Evolutionary conservation across 2,888 invertebrate genomes (phyloP).

Genomic region (Limnephilus rhombicus): DNA sequence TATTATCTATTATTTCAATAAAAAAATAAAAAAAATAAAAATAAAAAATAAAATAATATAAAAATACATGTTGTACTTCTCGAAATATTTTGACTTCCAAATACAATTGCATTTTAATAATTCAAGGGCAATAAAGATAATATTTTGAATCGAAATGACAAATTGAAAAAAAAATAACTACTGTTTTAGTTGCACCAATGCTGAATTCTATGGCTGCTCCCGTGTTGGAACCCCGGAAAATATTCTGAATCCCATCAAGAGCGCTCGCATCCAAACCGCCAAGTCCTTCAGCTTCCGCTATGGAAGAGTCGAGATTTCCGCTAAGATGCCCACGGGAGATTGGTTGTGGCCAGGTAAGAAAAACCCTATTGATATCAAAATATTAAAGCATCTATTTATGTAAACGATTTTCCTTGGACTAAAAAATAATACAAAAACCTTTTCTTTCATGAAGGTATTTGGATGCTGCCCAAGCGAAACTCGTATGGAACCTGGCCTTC

Average conservation of each 20-base stretch:
- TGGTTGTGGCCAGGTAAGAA: conserved; percentile 77
- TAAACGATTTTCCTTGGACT: too few species aligned
- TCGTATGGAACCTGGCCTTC: conserved; percentile 83
- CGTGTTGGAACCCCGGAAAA: conserved; percentile 76
- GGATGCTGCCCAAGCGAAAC: conserved; percentile 82
- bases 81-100: too few species aligned
- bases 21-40: too few species aligned
- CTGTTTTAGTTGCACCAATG: conserved; percentile 77
- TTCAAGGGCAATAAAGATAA: too few species aligned
- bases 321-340: conserved; percentile 84
- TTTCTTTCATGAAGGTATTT: conserved; percentile 77
- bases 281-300: conserved; percentile 82
- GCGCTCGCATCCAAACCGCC: conserved; percentile 81
- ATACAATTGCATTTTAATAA: too few species aligned
- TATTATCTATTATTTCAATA: too few species aligned
- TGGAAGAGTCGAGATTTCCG: conserved; percentile 81
- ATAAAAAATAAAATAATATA: too few species aligned
- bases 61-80: too few species aligned
- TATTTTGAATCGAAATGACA: too few species aligned
- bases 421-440: background rate
- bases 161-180: background rate
- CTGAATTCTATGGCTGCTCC: conserved; percentile 79
- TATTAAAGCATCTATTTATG: background rate
- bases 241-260: conserved; percentile 82
- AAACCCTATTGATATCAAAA: background rate